These are phyloP conservation scores for Falcunculus frontatus DNA, from an alignment of 2,113 vertebrate species.

Conservation along the genomic window DNA sequence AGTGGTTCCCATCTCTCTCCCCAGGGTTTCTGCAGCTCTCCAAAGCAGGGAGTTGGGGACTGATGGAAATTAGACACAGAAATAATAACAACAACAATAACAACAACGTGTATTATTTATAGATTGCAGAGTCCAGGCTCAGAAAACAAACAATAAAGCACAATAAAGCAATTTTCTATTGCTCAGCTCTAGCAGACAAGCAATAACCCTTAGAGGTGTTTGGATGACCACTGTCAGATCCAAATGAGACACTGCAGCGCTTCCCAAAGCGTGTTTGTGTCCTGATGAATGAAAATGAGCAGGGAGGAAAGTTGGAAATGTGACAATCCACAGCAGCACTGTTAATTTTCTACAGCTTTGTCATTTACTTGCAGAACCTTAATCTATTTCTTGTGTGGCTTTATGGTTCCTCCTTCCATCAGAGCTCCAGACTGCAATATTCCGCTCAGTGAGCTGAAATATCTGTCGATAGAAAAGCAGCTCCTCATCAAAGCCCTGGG, in stretches of 20 bases:
- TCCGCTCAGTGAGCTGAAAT: slow-evolving; percentile 30
- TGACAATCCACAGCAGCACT: background rate
- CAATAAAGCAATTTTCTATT: background rate
- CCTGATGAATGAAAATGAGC: background rate
- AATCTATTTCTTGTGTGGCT: background rate
- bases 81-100: background rate
- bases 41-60: background rate
- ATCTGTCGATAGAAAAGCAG: background rate
- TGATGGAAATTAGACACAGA: background rate
- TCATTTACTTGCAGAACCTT: background rate
- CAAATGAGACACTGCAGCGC: background rate
- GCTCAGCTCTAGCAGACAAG: background rate
- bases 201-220: background rate
- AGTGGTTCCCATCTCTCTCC: background rate
- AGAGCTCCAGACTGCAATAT: slow-evolving; percentile 6
- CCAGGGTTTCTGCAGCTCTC: background rate
- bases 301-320: background rate
- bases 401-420: background rate
- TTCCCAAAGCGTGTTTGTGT: background rate
- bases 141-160: background rate
- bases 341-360: background rate
- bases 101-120: background rate
- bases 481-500: background rate
- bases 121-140: background rate
- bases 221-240: background rate